Evolutionary conservation across 1,140 invertebrate genomes (phyloP).

Genomic region (Drosophila suzukii): DNA sequence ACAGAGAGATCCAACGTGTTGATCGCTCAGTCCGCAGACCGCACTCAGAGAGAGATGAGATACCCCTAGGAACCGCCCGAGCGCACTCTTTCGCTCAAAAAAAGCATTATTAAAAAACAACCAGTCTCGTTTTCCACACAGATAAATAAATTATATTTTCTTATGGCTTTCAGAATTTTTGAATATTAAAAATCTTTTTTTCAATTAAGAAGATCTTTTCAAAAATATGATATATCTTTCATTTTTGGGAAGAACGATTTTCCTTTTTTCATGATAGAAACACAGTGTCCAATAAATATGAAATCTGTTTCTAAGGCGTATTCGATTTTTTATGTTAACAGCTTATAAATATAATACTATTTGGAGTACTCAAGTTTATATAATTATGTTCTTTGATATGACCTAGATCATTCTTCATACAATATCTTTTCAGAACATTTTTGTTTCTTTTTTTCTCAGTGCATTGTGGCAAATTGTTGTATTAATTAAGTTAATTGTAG

Average conservation of each 20-base stretch:
- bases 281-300: no score
- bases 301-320: no score
- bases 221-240: neutral
- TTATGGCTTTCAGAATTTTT: neutral
- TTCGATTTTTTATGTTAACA: no score
- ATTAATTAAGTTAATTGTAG: conserved; percentile 81
- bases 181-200: no score
- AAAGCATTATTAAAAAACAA: conserved; percentile 2
- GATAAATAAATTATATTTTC: neutral
- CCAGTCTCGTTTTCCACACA: neutral
- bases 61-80: conserved; percentile 33
- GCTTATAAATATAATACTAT: no score
- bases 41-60: conserved; percentile 20
- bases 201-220: neutral
- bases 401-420: no score
- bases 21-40: conserved; percentile 20
- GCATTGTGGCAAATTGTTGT: conserved; percentile 50
- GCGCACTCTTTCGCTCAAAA: conserved; percentile 51
- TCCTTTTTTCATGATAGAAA: no score
- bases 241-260: no score
- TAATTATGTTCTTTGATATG: no score
- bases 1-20: conserved; percentile 12
- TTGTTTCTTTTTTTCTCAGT: conserved; percentile 4
- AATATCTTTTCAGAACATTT: neutral
- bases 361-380: no score